A percentile compares a stretch with the other conserved stretches of the same genome.
Evolutionary conservation across 2,797 vertebrate species (phyloP).

Genomic region (Pangasius larnaudii): DNA sequence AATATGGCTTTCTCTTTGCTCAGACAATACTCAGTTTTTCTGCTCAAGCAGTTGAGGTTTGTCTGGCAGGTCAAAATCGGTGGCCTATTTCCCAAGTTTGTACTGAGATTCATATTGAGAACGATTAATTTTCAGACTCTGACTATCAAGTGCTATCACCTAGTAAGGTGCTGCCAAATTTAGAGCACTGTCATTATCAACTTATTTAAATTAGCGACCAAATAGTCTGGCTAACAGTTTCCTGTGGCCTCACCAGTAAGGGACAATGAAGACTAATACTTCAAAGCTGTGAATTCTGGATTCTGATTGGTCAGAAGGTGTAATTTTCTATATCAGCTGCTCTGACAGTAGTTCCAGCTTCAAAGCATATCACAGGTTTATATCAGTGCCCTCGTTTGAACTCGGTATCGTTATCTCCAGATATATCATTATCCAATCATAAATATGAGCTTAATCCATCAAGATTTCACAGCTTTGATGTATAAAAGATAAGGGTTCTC

Average conservation of each 20-base stretch:
- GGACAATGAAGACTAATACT: background rate
- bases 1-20: background rate
- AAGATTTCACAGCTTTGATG: background rate
- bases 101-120: background rate
- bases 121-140: background rate
- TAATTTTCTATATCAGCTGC: background rate
- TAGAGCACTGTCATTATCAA: background rate
- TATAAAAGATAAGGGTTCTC: constrained; percentile 26
- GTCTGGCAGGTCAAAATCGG: background rate
- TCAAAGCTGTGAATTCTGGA: background rate
- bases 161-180: background rate
- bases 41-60: too few relatives aligned
- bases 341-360: background rate
- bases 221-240: background rate
- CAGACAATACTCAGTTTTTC: background rate
- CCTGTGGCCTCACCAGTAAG: background rate
- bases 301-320: background rate
- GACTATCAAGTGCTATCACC: background rate
- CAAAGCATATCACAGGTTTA: too few relatives aligned
- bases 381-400: background rate
- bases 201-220: too few relatives aligned
- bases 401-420: background rate
- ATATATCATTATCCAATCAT: background rate
- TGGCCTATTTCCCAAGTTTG: background rate
- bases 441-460: background rate